phyloP scores from a whole-genome alignment of 1,140 invertebrate genomes.

The Drosophila ercepeae region DNA sequence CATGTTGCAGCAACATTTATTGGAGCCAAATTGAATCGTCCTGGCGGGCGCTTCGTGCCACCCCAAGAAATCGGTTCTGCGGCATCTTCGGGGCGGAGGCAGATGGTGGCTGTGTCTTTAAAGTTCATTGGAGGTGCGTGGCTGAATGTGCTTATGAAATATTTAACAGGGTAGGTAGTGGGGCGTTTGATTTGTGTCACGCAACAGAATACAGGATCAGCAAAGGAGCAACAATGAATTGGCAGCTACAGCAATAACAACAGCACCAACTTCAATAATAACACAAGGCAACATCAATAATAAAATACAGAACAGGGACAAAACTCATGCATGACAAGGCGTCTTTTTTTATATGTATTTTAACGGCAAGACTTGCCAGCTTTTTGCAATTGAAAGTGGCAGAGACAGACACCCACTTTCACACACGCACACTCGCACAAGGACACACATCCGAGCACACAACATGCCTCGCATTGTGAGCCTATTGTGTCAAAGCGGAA shows the following conservation, averaged over 20 bases:
- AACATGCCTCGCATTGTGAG: slow-evolving; percentile 44
- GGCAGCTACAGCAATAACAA: slow-evolving; percentile 26
- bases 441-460: slow-evolving; percentile 8
- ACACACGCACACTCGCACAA: slow-evolving; percentile 5
- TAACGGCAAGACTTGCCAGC: slow-evolving; percentile 36
- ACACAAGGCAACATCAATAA: slow-evolving; percentile 64
- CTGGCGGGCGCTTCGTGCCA: slow-evolving; percentile 10
- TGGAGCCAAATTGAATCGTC: slow-evolving; percentile 69
- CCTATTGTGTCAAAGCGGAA: slow-evolving; percentile 73
- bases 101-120: slow-evolving; percentile 21
- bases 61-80: no score
- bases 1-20: slow-evolving; percentile 78
- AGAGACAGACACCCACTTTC: slow-evolving; percentile 10
- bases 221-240: slow-evolving; percentile 40
- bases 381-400: slow-evolving; percentile 71
- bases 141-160: slow-evolving; percentile 63
- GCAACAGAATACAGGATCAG: slow-evolving; percentile 26
- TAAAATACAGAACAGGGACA: slow-evolving; percentile 44
- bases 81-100: no score
- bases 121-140: slow-evolving; percentile 58
- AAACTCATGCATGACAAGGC: slow-evolving; percentile 74
- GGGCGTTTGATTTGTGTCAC: slow-evolving; percentile 70
- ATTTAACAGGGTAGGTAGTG: slow-evolving; percentile 51
- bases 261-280: slow-evolving; percentile 31
- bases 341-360: slow-evolving; percentile 44